phyloP scores from a whole-genome alignment of 2,113 vertebrate species.

The Scartelaos histophorus region DNA sequence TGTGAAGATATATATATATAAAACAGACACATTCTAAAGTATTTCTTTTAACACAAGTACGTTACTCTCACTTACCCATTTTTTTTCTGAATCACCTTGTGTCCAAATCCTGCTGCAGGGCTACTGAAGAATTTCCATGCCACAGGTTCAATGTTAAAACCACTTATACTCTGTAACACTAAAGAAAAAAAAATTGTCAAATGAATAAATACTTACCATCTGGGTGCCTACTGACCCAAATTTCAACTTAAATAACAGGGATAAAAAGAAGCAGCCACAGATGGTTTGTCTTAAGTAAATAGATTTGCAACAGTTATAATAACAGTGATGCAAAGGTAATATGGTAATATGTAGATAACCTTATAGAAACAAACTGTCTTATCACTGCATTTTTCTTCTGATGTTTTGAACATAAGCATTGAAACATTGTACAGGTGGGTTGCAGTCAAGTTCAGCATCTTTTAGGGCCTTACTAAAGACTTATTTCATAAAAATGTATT shows the following conservation, averaged over 20 bases:
- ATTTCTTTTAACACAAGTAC: neutral
- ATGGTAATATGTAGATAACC: too few relatives aligned
- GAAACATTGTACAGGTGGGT: neutral
- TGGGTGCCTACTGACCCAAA: too few relatives aligned
- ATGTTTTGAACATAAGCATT: neutral
- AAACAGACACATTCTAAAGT: neutral
- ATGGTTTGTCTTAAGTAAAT: too few relatives aligned
- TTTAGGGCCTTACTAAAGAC: neutral
- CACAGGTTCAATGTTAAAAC: conserved; percentile 70
- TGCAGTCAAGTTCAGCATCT: neutral
- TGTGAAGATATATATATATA: conserved; percentile 32
- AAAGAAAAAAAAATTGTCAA: neutral
- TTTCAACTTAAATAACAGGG: neutral
- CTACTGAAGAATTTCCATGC: conserved; percentile 54
- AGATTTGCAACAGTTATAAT: too few relatives aligned
- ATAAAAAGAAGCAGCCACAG: neutral
- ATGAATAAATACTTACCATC: too few relatives aligned
- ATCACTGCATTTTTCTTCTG: too few relatives aligned
- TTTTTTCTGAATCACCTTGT: conserved; percentile 68
- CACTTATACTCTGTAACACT: conserved; percentile 45
- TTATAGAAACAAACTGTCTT: too few relatives aligned
- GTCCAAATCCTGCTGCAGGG: conserved; percentile 62
- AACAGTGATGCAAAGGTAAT: too few relatives aligned
- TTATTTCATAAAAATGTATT: too few relatives aligned
- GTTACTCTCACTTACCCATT: conserved; percentile 35